These are phyloP conservation scores for Rhopilema esculentum DNA, from an alignment of 30 jellyfish, hydroid and myxozoan species.

Conservation along the genomic window DNA sequence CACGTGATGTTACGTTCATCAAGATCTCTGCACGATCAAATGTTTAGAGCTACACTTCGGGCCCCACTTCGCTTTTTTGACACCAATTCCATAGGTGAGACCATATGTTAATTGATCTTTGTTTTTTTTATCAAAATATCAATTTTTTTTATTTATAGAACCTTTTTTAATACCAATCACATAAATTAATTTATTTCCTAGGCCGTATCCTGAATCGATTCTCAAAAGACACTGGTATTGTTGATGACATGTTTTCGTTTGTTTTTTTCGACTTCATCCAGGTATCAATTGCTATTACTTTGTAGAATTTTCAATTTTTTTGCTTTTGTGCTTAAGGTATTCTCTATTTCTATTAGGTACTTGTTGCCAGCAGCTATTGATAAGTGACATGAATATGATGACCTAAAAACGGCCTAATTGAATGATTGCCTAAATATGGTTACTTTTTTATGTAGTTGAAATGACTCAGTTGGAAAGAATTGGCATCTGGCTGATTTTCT, in stretches of 20 bases:
- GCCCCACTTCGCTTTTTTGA: constrained; percentile 90
- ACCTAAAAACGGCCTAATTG: too few relatives aligned
- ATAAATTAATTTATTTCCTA: background rate
- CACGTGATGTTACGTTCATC: constrained; percentile 58
- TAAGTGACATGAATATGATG: too few relatives aligned
- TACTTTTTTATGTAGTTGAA: too few relatives aligned
- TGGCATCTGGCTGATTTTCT: too few relatives aligned
- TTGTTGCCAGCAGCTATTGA: too few relatives aligned
- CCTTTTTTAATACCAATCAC: background rate
- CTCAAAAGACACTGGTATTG: constrained; percentile 82
- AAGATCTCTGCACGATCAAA: constrained; percentile 67
- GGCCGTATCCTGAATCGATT: constrained; percentile 94
- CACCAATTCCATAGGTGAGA: constrained; percentile 85
- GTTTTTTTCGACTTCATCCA: constrained; percentile 76
- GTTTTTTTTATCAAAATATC: too few relatives aligned
- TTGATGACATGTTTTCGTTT: constrained; percentile 82
- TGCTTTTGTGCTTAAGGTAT: too few relatives aligned
- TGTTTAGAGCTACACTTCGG: constrained; percentile 82
- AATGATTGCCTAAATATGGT: too few relatives aligned
- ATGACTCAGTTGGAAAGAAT: too few relatives aligned
- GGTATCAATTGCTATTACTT: constrained; percentile 39
- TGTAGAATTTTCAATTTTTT: background rate
- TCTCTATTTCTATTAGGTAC: too few relatives aligned
- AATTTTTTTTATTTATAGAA: too few relatives aligned
- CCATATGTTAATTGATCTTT: background rate